phyloP scores from a whole-genome alignment of 2,113 vertebrate genomes.

The Pachyramphus minor region DNA sequence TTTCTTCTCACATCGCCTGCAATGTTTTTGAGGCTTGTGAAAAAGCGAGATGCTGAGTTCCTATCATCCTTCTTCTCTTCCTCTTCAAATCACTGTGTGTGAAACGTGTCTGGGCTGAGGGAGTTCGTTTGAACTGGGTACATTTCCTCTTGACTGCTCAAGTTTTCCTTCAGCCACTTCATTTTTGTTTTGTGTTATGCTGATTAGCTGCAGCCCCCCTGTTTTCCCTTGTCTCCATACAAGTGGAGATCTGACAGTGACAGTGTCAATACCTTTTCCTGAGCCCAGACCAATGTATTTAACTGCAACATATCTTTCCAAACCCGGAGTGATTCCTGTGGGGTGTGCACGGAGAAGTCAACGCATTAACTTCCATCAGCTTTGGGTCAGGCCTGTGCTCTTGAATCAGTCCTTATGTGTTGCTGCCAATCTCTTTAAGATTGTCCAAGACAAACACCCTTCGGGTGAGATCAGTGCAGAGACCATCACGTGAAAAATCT shows the following conservation, averaged over 20 bases:
- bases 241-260: neutral
- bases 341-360: neutral
- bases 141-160: neutral
- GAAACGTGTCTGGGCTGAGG: neutral
- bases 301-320: neutral
- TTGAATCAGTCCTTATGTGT: neutral
- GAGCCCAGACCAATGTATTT: neutral
- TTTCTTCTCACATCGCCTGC: neutral
- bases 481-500: neutral
- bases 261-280: neutral
- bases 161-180: neutral
- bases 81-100: neutral
- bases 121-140: neutral
- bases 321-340: neutral
- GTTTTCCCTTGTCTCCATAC: neutral
- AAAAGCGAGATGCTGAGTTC: neutral
- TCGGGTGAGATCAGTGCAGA: neutral
- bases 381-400: neutral
- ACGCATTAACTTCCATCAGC: neutral
- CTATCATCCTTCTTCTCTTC: neutral
- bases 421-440: constrained; percentile 3
- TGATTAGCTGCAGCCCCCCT: neutral
- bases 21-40: neutral
- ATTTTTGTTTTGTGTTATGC: neutral
- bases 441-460: neutral